phyloP scores from a whole-genome alignment of 2,888 invertebrate species.

The Drosophila borealis region DNA sequence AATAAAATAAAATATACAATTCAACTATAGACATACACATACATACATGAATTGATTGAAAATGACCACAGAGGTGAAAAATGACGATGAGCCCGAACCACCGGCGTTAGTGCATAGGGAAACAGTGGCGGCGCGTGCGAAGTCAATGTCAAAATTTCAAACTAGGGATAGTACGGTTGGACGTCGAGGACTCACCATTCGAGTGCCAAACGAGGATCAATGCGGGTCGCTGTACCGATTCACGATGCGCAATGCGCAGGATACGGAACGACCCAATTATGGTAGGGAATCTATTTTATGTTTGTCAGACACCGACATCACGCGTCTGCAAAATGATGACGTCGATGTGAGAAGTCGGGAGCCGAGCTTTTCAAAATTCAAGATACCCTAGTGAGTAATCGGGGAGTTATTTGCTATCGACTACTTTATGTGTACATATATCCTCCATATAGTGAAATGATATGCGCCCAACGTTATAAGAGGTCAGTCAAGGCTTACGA shows the following conservation, averaged over 20 bases:
- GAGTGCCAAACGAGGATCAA: constrained; percentile 29
- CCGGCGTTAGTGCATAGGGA: not conserved
- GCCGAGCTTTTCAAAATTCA: constrained; percentile 48
- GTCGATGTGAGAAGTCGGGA: constrained; percentile 10
- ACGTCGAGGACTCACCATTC: not conserved
- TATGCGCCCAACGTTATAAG: constrained; percentile 49
- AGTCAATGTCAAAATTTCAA: constrained; percentile 14
- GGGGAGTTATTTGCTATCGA: too few species aligned
- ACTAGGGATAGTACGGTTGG: not conserved
- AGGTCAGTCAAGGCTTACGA: constrained; percentile 55
- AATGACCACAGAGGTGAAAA: too few species aligned
- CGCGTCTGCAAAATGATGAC: constrained; percentile 1
- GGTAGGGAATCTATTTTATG: not conserved
- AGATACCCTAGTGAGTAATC: constrained; percentile 50
- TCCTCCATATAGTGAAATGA: constrained; percentile 18
- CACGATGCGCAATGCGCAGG: not conserved
- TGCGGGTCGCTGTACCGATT: constrained; percentile 10
- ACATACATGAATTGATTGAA: too few species aligned
- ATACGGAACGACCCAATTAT: not conserved
- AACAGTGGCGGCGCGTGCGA: not conserved
- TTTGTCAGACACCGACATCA: not conserved
- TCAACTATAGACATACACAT: too few species aligned
- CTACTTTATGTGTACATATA: too few species aligned
- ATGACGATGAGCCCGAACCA: too few species aligned
- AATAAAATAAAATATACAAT: too few species aligned